Evolutionary conservation across 2,888 invertebrate genomes (phyloP).

Genomic region (Neuroscelio doddi): DNA sequence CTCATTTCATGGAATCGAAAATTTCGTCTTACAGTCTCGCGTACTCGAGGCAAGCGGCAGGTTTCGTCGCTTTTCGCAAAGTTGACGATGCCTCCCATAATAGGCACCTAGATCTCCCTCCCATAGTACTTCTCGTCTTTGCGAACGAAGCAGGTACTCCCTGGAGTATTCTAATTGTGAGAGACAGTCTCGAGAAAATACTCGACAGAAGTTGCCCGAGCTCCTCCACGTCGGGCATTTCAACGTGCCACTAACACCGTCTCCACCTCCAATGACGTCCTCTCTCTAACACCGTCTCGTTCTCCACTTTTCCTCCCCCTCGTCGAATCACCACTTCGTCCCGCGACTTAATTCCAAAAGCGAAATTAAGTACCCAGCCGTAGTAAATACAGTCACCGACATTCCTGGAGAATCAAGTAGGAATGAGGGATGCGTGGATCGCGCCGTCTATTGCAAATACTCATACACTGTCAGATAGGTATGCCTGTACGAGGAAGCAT

Average conservation of each 20-base stretch:
- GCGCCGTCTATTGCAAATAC: constrained; percentile 15
- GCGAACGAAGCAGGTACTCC: constrained; percentile 57
- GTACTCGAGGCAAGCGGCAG: constrained; percentile 30
- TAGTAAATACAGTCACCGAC: constrained; percentile 61
- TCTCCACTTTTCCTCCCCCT: constrained; percentile 20
- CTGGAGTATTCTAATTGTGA: constrained; percentile 69
- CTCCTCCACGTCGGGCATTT: constrained; percentile 57
- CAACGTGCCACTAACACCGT: constrained; percentile 62
- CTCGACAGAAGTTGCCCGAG: constrained; percentile 62
- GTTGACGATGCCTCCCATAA: constrained; percentile 42
- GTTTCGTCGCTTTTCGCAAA: constrained; percentile 42
- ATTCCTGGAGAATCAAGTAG: constrained; percentile 29
- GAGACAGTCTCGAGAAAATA: constrained; percentile 68
- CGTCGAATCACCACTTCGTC: constrained; percentile 26
- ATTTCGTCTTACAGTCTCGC: constrained; percentile 32
- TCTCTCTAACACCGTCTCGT: constrained; percentile 30
- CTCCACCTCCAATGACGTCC: constrained; percentile 22
- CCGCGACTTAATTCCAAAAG: constrained; percentile 65
- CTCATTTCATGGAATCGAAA: constrained; percentile 20
- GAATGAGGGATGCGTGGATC: constrained; percentile 20
- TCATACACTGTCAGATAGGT: constrained; percentile 2
- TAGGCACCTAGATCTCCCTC: constrained; percentile 34
- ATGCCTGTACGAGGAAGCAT: not conserved
- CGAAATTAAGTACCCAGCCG: constrained; percentile 67
- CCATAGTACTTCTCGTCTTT: constrained; percentile 52